Base-by-base conservation (phyloP, 2,888 invertebrate species). In the Xestia c-nigrum region DNA sequence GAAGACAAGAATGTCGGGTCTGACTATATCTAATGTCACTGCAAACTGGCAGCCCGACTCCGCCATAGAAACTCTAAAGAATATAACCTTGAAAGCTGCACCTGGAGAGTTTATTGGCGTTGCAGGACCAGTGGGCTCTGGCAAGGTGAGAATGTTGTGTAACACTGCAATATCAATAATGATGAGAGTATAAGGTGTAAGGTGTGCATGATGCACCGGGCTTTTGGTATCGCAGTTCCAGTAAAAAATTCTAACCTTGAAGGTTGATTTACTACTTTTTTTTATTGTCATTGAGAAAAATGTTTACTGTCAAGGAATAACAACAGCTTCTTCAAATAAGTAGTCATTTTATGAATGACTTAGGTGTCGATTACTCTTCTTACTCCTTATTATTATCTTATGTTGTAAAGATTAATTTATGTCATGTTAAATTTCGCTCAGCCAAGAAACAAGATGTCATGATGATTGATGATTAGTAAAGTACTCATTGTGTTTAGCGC, bases 121-220 rank as follows among this genome's bases (percentile, higher is more conserved):
- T 3, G 97, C 98, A 61, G 98, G 98, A 14, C 97, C 98, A 16
- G 98, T 98, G 0, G 98, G 98, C 24, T 94, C 98, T 3, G 98
- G 98, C 70, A 98, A 98, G 97, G 97, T 97, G 87, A 86, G 83
- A 24, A 38, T 65, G 9, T 59, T 16, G 21, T 38, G 7, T 55
- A 46, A 14, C 6, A 50, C 5, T 3, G 47, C 59, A 59, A 52
- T 64, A 21, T 1, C n/a, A 52, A 21, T 43, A 14, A 59, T 71
- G 19, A n/a, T 14, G n/a, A 14, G 0, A 57, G 24, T 14, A 1
- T 14, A 57, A 57, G 5, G 1, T 16, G 31, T 14, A 24, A 57
- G 6, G 0, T 7, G 31, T 31, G 6, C 16, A 16, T 31, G 31
- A 19, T 7, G 9, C 24, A 3, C 16, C 5, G 2, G 5, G 63